Conservation (phyloP, 2,888 invertebrate genomes). For the Ophioninae sp. region DNA sequence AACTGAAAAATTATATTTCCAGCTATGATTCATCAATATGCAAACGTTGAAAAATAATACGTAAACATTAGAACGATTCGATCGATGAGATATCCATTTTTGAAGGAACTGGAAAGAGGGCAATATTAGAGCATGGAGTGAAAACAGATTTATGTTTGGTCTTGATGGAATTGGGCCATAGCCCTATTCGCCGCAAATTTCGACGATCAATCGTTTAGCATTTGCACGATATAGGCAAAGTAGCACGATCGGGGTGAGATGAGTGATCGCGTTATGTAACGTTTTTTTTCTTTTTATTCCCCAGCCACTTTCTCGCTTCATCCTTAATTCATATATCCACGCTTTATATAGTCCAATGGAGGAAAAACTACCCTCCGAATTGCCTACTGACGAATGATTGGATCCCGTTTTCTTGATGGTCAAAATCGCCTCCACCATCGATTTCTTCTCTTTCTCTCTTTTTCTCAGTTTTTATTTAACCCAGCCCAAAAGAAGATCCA, state of each 20-base stretch:
- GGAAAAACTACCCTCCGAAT: neutral
- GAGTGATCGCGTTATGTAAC: neutral
- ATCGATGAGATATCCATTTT: neutral
- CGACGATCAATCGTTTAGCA: neutral
- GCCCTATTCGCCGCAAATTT: neutral
- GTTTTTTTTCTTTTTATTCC: conserved; percentile 11
- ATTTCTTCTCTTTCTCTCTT: conserved; percentile 1
- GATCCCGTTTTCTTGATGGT: neutral
- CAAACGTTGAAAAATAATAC: neutral
- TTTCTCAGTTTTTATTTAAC: neutral
- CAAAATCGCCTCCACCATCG: neutral
- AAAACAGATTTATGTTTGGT: conserved; percentile 1
- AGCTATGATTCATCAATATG: neutral
- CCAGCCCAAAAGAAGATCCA: neutral
- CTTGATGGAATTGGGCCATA: neutral
- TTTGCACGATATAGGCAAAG: neutral
- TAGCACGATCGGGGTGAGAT: neutral
- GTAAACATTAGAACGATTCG: neutral
- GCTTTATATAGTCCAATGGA: neutral
- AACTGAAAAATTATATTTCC: neutral
- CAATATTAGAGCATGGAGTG: neutral
- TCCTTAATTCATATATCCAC: neutral
- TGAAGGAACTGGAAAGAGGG: neutral
- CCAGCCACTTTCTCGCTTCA: neutral
- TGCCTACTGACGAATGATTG: conserved; percentile 2